Evolutionary conservation across 2,888 invertebrate genomes (phyloP), one percentile per base, ranked within the genome.

Genomic region (Podotricha telesiphe): DNA sequence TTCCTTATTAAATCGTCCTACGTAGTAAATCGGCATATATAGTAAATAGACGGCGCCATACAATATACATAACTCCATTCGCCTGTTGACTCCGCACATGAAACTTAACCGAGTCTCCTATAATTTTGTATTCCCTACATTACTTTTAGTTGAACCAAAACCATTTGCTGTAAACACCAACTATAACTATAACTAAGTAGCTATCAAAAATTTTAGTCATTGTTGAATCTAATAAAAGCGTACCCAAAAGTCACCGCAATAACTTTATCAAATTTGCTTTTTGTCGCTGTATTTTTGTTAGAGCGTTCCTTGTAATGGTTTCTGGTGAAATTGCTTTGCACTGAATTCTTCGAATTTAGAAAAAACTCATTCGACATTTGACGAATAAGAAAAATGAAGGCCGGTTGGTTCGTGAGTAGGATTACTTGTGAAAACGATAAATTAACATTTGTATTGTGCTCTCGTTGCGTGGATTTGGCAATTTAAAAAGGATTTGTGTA

Each of bases 291-390:
- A 64, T 59, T 62, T 68, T 65, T 65, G 42, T 34, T 50, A 68
- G 64, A 58, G 20, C 48, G 55, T 58, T 63, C 62, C 42, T 22
- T 65, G 65, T 64, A 59, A 64, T 59, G 22, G 37, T 47, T 65
- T 56, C 56, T 19, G 47, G 20, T 37, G 45, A 67, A 70, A 70
- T 70, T 70, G 70, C 70, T 70, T 67, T 37, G 59, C 64, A 47
- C 53, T 55, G 64, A 55, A 64, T 70, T 58, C 59, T 61, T 40
- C 47, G 47, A 37, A 59, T 64, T 70, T 70, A 53, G 45, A 40
- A 59, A 70, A 65, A 69, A 66, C 55, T 69, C 66, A 66, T 67
- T 67, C 64, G 51, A 67, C 59, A 45, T 70, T 65, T 42, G 66
- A 64, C 53, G 63, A 48, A 58, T 67, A 64, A 70, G 64, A 62